phyloP scores from a whole-genome alignment of 2,113 vertebrate species.

The Plotosus lineatus region DNA sequence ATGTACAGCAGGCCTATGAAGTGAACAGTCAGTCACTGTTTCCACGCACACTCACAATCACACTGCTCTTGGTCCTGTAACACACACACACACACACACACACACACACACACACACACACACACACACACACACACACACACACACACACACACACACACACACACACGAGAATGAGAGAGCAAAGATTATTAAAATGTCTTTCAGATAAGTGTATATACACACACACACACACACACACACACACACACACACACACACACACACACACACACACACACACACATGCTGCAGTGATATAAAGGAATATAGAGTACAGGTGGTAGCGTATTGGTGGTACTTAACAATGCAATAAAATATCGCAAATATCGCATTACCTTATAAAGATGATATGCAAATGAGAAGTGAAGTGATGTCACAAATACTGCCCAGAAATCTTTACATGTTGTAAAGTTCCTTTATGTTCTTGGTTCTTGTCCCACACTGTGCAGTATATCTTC shows the following conservation, averaged over 20 bases:
- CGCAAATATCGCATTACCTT: no score
- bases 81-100: constrained; percentile 36
- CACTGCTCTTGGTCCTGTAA: constrained; percentile 53
- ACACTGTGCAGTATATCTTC: no score
- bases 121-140: background rate
- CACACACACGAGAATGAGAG: background rate
- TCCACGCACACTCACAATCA: constrained; percentile 55
- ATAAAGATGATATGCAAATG: no score
- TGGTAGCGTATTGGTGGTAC: background rate
- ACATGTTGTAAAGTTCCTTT: no score
- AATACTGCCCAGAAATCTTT: no score
- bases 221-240: background rate
- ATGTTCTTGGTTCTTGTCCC: background rate
- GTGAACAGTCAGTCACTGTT: constrained; percentile 63
- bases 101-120: background rate
- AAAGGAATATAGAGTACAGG: no score
- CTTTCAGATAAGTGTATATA: background rate
- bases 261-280: constrained; percentile 19
- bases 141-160: background rate
- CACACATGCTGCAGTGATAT: background rate
- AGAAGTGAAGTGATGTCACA: no score
- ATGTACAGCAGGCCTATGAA: constrained; percentile 70
- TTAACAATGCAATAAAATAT: no score
- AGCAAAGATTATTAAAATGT: constrained; percentile 8
- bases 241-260: background rate